These are phyloP conservation scores for Novumbra hubbsi DNA, from an alignment of 2,797 vertebrate genomes.

Conservation along the genomic window DNA sequence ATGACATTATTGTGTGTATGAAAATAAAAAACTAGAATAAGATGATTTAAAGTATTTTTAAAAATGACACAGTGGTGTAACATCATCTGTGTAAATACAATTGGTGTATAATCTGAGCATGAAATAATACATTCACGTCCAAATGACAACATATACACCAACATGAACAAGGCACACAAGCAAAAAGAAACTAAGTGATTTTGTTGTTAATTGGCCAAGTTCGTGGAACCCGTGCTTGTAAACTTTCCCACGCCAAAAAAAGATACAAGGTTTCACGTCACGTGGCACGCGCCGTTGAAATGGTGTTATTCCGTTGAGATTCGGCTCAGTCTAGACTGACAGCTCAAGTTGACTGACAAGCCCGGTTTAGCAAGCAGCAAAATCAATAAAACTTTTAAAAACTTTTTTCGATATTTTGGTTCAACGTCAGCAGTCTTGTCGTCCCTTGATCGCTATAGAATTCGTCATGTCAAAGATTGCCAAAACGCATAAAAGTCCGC, in stretches of 20 bases:
- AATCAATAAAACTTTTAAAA: not conserved
- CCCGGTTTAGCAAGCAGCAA: not conserved
- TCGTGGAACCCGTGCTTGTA: not conserved
- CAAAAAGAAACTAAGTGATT: not conserved
- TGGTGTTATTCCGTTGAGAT: too few relatives aligned
- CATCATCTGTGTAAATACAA: too few relatives aligned
- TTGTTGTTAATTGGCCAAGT: not conserved
- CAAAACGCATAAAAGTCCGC: not conserved
- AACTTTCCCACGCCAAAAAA: conserved; percentile 14
- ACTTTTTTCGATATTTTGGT: not conserved
- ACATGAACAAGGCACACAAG: not conserved
- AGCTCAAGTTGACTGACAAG: not conserved
- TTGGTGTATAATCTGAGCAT: too few relatives aligned
- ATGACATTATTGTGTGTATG: too few relatives aligned
- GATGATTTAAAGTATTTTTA: too few relatives aligned
- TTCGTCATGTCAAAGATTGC: conserved; percentile 39
- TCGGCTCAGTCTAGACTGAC: not conserved
- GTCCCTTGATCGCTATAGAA: not conserved
- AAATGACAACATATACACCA: too few relatives aligned
- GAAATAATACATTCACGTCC: too few relatives aligned
- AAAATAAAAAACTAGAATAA: too few relatives aligned
- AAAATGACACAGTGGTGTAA: too few relatives aligned
- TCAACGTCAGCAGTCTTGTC: not conserved
- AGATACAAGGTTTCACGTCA: conserved; percentile 18
- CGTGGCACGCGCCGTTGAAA: conserved; percentile 1